Evolutionary conservation across 2,797 vertebrate species (phyloP), one percentile per base, ranked within the genome.

Genomic region (Xenopus petersii): DNA sequence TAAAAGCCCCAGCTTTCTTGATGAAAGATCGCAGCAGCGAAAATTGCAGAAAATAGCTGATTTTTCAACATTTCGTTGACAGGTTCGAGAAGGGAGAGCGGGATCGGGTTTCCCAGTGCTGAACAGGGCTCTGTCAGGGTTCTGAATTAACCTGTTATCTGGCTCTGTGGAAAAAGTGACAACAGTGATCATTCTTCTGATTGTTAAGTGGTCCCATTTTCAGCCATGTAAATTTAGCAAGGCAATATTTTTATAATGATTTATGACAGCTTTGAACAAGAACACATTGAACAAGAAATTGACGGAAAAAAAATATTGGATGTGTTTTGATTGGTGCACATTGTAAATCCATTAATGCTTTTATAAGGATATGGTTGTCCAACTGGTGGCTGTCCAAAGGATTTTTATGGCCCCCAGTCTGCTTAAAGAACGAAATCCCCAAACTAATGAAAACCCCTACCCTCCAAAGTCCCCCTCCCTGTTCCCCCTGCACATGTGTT

Each of bases 21-120:
- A 2, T 70, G 67, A 75, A 59, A 64, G 74, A 64, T 58, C 36
- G 10, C 4, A 58, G 62, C 67, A 70, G 62, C 42, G 48, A 58
- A 94, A 96, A 95, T 97, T 93, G 93, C 92, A 93, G 92, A 96
- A 97, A 97, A 96, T 96, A 93, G 93, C 84, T 91, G 94, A 93
- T 96, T 95, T 95, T 95, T 96, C 94, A 95, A 96, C 94, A 94
- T 96, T 95, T 96, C 93, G 94, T 94, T 90, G 84, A 89, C 88
- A 94, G 94, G 93, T 94, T 94, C 92, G 91, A 87, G 74, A 75
- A 60, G 17, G 21, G 51, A 83, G 81, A 90, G 67, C 72, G 36
- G 87, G 84, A 87, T 94, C 90, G 58, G 60, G 81, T 89, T 89
- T 91, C 90, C 90, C 87, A 70, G 79, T 86, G 85, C 89, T 87